Base-by-base conservation (phyloP, 1,140 invertebrate genomes). In the Cotesia vestalis region DNA sequence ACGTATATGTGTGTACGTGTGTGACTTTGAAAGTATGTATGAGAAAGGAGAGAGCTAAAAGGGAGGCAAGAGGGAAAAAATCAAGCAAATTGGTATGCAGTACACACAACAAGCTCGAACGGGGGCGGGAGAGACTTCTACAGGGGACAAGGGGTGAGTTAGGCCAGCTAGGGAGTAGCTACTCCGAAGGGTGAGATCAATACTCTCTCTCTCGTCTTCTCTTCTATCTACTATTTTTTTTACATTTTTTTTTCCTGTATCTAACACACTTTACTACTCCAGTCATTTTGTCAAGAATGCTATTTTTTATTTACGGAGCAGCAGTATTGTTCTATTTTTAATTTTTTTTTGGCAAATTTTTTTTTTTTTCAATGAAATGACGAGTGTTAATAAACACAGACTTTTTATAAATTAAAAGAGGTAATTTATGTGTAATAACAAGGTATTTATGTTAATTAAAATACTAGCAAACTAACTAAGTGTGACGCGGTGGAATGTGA, bases 71-170 rank as follows among this genome's bases (percentile, higher is more conserved):
- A 73, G 67, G 79, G 76, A 84, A 69, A 76, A 82, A 83, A 86
- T 86, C 83, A 85, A 86, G 84, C 81, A 86, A 86, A 86, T 86
- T 86, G 85, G 84, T 86, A 86, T 86, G 84, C 85, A 86, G 85
- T 84, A 81, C 85, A 67, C 55, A 85, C 84, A 85, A 85, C 84
- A 85, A 85, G 59, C 78, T 76, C 80, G 80, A 77, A 82, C 82
- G 78, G 76, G 46, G 52, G 62, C 73, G 78, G 73, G 78, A 77
- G 76, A 11, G 78, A 60, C 77, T 80, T 81, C 79, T 78, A 79
- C 79, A 77, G 76, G 76, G 69, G 69, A 66, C 75, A 79, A 80
- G 73, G 78, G 76, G 78, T 76, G 79, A 78, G 78, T 60, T 68
- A 70, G 78, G 78, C 82, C 78, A 85, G 82, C 82, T 79, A 80